Base-by-base conservation (phyloP, 2,888 invertebrate species). In the Lutraria lutraria region DNA sequence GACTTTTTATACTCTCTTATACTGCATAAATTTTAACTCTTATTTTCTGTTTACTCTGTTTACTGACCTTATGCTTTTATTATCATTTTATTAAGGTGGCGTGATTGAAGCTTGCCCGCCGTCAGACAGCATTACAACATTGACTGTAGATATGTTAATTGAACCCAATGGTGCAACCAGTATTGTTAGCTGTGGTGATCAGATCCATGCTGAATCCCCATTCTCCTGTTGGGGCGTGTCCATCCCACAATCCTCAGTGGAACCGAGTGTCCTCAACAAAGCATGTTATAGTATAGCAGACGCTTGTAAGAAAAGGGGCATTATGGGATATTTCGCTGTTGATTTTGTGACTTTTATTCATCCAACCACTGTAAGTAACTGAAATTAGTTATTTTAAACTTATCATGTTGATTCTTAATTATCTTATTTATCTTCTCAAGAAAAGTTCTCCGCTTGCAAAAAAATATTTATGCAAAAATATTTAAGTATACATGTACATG, bases 281-380 rank as follows among this genome's bases (percentile, higher is more conserved):
- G 92, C 94, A 12, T 96, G 96, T 93, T 90, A 93, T 53, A 94
- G 93, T 83, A 94, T 97, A 25, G 96, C 95, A 0, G 95, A 96
- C 43, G 95, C 96, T 0, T 96, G 96, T 92, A 95, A 95, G 91
- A 92, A 95, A 3, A 92, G 96, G 83, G 96, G 96, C 60, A 95
- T 97, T 81, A 93, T 96, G 87, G 97, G 97, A 86, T 95, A 96
- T 89, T 93, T 96, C 89, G 93, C 95, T 54, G 92, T 97, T n/a
- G 96, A 96, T 91, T 96, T 97, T 95, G 96, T 96, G 52, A 96
- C 96, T 12, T 97, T 96, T 92, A 96, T 96, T 76, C 94, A 96
- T 88, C 94, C 95, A 0, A 94, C 94, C 88, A 94, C 95, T n/a
- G 96, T 96, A 93, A 94, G 94, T 89, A 13, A 60, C 43, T 43